Percentiles rank a stretch among this genome's conserved stretches.
Evolutionary conservation across 1,140 invertebrate genomes (phyloP).

Genomic region (Colletes latitarsis): DNA sequence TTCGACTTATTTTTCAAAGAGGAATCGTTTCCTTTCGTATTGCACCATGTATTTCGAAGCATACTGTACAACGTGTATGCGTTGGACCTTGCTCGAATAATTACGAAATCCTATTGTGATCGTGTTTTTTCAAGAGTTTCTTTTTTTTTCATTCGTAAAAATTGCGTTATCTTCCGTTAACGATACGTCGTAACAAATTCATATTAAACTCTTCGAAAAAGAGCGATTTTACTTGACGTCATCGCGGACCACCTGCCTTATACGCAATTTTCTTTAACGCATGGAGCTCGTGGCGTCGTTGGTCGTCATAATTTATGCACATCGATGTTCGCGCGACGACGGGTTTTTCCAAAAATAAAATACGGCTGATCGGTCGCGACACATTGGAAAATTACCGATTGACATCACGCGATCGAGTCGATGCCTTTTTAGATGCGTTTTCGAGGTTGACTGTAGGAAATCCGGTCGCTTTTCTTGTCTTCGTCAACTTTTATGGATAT

Average conservation of each 20-base stretch:
- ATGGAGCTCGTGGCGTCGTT: conserved; percentile 9
- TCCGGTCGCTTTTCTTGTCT: not conserved
- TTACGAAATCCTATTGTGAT: conserved; percentile 6
- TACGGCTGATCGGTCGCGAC: not conserved
- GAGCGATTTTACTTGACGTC: conserved; percentile 51
- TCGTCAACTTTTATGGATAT: conserved; percentile 12
- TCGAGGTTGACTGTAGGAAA: not conserved
- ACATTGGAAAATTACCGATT: conserved; percentile 40
- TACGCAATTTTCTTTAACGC: conserved; percentile 51
- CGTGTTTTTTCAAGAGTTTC: not conserved
- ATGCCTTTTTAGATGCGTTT: not conserved
- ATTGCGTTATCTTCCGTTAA: conserved; percentile 29
- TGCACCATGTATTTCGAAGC: not conserved
- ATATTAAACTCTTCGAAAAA: conserved; percentile 51
- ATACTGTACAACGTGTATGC: not conserved
- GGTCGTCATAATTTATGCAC: conserved; percentile 29
- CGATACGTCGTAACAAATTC: conserved; percentile 38
- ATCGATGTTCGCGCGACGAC: not conserved
- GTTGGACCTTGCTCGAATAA: not conserved
- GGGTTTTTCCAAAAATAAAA: conserved; percentile 55
- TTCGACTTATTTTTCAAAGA: too few species aligned
- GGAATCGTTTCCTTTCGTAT: too few species aligned
- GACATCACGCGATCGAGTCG: not conserved
- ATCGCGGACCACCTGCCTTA: conserved; percentile 41
- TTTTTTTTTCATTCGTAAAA: conserved; percentile 16